Evolutionary conservation across 1,140 invertebrate species (phyloP).

Genomic region (Drosophila melanogaster): Release_6_plus_ISO1_MT NT_033779.5:11414501-11415000

Average conservation of each 20-base stretch:
- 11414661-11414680: constrained; percentile 5
- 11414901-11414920: constrained; percentile 49
- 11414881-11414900: constrained; percentile 8
- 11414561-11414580: constrained; percentile 78
- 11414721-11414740: constrained; percentile 38
- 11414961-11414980: constrained; percentile 8
- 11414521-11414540: constrained; percentile 51
- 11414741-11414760: constrained; percentile 29
- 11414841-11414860: constrained; percentile 53
- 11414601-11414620: constrained; percentile 36
- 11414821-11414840: constrained; percentile 65
- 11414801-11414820: constrained; percentile 51
- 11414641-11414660: constrained; percentile 45
- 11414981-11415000: background rate
- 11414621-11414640: constrained; percentile 63
- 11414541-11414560: constrained; percentile 81
- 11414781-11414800: constrained; percentile 49
- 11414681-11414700: constrained; percentile 28
- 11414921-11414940: constrained; percentile 49
- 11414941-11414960: constrained; percentile 21
- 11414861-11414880: constrained; percentile 39
- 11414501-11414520: constrained; percentile 63
- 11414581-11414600: constrained; percentile 21
- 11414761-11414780: constrained; percentile 50
- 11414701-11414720: constrained; percentile 37